Conservation (phyloP, 92 coral and sea anemone species). For the Umimayanthus kanabou region DNA sequence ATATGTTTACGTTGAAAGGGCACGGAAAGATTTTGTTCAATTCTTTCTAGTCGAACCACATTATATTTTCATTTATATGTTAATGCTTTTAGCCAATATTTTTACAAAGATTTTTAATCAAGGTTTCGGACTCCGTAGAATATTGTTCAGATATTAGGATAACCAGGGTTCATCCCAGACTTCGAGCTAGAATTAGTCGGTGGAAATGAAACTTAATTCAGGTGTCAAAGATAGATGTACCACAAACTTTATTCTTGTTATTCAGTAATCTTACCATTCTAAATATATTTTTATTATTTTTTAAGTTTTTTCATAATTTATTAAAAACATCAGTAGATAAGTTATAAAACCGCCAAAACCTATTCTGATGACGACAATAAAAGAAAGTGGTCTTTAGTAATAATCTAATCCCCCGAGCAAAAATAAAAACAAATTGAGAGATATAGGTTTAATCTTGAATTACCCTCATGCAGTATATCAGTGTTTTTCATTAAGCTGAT, state of each 20-base stretch:
- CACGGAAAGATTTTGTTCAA: background rate
- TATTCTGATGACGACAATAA: background rate
- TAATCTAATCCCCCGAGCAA: background rate
- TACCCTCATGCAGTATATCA: background rate
- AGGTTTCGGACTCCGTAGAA: background rate
- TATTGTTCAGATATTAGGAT: background rate
- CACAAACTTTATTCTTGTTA: too few species aligned
- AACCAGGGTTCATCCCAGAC: background rate
- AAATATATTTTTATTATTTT: background rate
- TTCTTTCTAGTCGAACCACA: background rate
- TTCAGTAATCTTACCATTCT: background rate
- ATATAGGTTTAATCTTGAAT: background rate
- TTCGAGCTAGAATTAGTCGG: background rate
- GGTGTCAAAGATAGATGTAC: too few species aligned
- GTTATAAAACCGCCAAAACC: background rate
- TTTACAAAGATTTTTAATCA: background rate
- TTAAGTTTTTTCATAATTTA: background rate
- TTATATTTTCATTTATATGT: background rate
- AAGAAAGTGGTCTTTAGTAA: background rate
- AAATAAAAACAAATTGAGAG: background rate
- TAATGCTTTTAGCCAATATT: background rate
- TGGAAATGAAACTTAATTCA: background rate
- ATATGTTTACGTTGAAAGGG: background rate
- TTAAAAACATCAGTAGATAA: background rate
- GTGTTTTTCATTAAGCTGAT: background rate